A percentile compares a stretch with the other conserved stretches of the same genome.
These are phyloP conservation scores for Eupleurogrammus muticus DNA, from an alignment of 2,797 vertebrate genomes.

Conservation along the genomic window DNA sequence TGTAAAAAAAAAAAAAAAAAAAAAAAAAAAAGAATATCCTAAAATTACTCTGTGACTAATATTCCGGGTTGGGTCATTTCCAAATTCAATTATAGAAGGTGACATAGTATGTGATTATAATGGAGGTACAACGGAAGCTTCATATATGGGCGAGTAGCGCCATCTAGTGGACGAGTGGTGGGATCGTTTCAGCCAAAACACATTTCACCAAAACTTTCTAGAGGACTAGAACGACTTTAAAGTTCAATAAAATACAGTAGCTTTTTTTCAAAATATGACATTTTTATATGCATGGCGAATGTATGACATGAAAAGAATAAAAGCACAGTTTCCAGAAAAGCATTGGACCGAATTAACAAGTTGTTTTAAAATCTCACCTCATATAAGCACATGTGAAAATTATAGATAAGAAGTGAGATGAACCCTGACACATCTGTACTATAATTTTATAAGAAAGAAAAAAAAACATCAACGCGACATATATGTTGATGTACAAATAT, in stretches of 20 bases:
- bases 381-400: not conserved
- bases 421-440: not conserved
- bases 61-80: not conserved
- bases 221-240: not conserved
- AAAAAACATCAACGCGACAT: not conserved
- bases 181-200: not conserved
- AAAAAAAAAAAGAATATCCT: not conserved
- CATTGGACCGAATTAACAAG: not conserved
- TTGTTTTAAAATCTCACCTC: not conserved
- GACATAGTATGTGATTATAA: not conserved
- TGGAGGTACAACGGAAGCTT: not conserved
- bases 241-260: too few species aligned
- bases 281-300: too few species aligned
- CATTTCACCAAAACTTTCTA: not conserved
- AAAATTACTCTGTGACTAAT: not conserved
- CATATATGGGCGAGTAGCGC: constrained; percentile 33
- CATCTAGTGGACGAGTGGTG: constrained; percentile 61
- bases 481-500: not conserved
- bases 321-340: not conserved
- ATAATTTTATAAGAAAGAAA: not conserved
- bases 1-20: not conserved
- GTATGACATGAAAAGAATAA: not conserved
- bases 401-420: not conserved
- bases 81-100: not conserved
- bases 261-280: too few species aligned